These are phyloP conservation scores for Aptenodytes forsteri DNA, from an alignment of 2,113 vertebrate species.

Conservation along the genomic window DNA sequence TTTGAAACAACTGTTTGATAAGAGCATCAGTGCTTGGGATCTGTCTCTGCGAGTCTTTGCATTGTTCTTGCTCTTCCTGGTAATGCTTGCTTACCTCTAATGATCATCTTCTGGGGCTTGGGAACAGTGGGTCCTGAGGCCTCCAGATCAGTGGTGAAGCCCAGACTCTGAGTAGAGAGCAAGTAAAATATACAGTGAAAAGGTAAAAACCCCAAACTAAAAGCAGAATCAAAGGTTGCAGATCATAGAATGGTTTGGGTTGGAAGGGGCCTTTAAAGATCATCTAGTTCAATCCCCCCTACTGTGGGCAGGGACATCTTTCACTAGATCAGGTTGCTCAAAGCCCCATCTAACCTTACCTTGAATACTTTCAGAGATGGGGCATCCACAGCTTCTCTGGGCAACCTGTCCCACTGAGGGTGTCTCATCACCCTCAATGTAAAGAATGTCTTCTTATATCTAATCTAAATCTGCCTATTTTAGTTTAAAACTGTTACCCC, in stretches of 20 bases:
- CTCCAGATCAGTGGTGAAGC: not conserved
- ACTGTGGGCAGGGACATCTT: not conserved
- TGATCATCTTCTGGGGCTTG: not conserved
- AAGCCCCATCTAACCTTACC: not conserved
- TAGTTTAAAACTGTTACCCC: not conserved
- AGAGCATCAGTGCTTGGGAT: not conserved
- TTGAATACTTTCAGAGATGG: not conserved
- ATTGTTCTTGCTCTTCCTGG: not conserved
- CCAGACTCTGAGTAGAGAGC: not conserved
- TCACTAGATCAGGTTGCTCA: not conserved
- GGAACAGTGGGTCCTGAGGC: not conserved
- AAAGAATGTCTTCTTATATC: not conserved
- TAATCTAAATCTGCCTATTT: not conserved
- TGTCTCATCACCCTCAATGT: not conserved
- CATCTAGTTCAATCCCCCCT: not conserved
- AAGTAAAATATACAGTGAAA: not conserved
- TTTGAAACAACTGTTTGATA: not conserved
- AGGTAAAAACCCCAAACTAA: not conserved
- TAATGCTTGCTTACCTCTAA: not conserved
- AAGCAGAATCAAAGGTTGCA: not conserved
- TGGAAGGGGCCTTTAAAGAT: not conserved
- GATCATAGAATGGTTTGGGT: not conserved
- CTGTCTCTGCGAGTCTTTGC: not conserved
- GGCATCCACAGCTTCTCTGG: not conserved
- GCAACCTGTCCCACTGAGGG: not conserved